Conservation (phyloP, 2,888 invertebrate species). For the Ceramica pisi region DNA sequence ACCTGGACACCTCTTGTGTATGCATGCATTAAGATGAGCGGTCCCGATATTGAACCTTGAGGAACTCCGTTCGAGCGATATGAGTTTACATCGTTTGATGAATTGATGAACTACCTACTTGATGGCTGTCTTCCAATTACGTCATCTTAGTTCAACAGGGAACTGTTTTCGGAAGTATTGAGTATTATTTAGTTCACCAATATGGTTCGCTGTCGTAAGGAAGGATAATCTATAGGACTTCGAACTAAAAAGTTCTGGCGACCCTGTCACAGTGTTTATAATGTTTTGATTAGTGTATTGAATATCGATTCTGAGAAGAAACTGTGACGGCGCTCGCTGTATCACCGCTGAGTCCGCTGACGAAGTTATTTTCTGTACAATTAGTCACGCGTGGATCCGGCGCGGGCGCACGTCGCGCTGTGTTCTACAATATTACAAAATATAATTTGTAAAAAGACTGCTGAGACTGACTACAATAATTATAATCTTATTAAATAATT, state of each 20-base stretch:
- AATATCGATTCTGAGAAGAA: slow-evolving; percentile 86
- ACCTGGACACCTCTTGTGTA: not conserved
- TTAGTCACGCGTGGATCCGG: slow-evolving; percentile 90
- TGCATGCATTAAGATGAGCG: slow-evolving; percentile 5
- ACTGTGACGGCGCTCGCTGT: slow-evolving; percentile 85
- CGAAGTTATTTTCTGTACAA: slow-evolving; percentile 90
- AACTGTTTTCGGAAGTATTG: not conserved
- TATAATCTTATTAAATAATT: slow-evolving; percentile 1
- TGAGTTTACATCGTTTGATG: slow-evolving; percentile 5
- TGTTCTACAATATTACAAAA: slow-evolving; percentile 45
- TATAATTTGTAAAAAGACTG: slow-evolving; percentile 39
- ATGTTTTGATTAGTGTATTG: slow-evolving; percentile 69
- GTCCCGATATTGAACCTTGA: slow-evolving; percentile 24
- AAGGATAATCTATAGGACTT: slow-evolving; percentile 11
- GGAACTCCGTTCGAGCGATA: slow-evolving; percentile 28
- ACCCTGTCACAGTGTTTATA: slow-evolving; percentile 30
- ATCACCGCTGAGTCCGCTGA: slow-evolving; percentile 89
- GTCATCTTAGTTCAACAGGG: slow-evolving; percentile 2
- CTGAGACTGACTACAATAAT: slow-evolving; percentile 36
- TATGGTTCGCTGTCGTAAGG: not conserved
- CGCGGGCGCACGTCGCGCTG: slow-evolving; percentile 79
- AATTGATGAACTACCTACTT: too few species aligned
- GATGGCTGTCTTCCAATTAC: slow-evolving; percentile 31
- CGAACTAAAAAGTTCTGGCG: slow-evolving; percentile 40
- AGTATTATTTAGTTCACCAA: not conserved